Evolutionary conservation across 2,113 vertebrate genomes (phyloP), one percentile per base, ranked within the genome.

Genomic region (Chionomys nivalis): DNA sequence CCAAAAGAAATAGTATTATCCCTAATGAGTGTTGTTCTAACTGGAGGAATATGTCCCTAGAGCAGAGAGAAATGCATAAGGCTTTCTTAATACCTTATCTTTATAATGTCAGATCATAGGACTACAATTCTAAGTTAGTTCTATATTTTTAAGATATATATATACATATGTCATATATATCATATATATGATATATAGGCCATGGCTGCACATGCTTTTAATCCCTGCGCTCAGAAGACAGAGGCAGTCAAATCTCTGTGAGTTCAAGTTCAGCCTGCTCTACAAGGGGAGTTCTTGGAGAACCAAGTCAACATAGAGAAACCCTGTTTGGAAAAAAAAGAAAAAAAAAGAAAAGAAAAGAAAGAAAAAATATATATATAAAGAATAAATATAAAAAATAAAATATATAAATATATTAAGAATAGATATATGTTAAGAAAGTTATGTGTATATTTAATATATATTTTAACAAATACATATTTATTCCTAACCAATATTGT

Each of bases 91-190:
- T 89, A 77, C 81, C 12, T 76, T 94, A 33, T 78, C 89, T 89
- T 83, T 91, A 92, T 94, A 58, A 5, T 49, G 44, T 81, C 77
- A 89, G 73, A 55, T 33, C 6, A 42, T 79, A 83, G 61, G 7
- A 75, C 76, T 90, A 81, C 87, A 95, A 81, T 94, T 6, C 26
- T 92, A 79, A 26, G 49, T 77, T 95, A 55, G n/a, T 90, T 89
- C 0, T 90, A 21, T n/a, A 52, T 85, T 90, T 88, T 55, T 44
- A 70, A 72, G 16, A 72, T 19, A 39, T 39, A 23, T 73, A 23
- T n/a, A 17, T 55, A 4, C 4, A 5, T 55, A 16, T 55, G 14
- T 47, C 49, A 49, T 49, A 49, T 47, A 44, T 47, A 47, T 47
- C 8, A 47, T 47, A 47, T 47, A 47, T 16, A 16, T 55, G 5